phyloP scores from a whole-genome alignment of 2,888 invertebrate species.

The Andrena chrysosceles region DNA sequence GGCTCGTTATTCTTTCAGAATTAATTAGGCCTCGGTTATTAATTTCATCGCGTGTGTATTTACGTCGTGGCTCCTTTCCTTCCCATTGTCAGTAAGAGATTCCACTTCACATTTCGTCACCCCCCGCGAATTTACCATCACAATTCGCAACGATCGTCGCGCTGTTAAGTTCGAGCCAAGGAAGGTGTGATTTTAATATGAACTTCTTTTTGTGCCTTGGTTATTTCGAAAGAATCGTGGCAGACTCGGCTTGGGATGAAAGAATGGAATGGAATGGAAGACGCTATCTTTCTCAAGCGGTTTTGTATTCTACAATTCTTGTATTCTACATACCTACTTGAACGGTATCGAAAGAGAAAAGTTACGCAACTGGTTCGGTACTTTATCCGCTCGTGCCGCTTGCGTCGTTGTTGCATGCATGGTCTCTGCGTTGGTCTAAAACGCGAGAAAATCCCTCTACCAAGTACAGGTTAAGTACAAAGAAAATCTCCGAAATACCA shows the following conservation, averaged over 20 bases:
- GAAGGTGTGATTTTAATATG: too few relatives aligned
- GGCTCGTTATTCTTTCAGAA: conserved; percentile 28
- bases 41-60: conserved; percentile 11
- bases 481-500: conserved; percentile 44
- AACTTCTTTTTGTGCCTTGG: too few relatives aligned
- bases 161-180: too few relatives aligned
- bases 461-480: background rate
- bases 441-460: background rate
- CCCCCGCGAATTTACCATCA: too few relatives aligned
- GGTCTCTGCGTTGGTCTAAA: background rate
- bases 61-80: background rate
- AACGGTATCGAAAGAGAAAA: background rate
- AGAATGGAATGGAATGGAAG: too few relatives aligned
- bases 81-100: background rate
- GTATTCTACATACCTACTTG: too few relatives aligned
- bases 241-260: too few relatives aligned
- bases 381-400: background rate
- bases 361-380: conserved; percentile 13
- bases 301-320: background rate
- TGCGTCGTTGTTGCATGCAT: background rate
- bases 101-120: too few relatives aligned
- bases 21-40: conserved; percentile 42
- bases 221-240: too few relatives aligned
- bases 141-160: background rate
- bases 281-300: too few relatives aligned